These are phyloP conservation scores for Burhinus bistriatus DNA, from an alignment of 2,113 vertebrate genomes.

Conservation along the genomic window DNA sequence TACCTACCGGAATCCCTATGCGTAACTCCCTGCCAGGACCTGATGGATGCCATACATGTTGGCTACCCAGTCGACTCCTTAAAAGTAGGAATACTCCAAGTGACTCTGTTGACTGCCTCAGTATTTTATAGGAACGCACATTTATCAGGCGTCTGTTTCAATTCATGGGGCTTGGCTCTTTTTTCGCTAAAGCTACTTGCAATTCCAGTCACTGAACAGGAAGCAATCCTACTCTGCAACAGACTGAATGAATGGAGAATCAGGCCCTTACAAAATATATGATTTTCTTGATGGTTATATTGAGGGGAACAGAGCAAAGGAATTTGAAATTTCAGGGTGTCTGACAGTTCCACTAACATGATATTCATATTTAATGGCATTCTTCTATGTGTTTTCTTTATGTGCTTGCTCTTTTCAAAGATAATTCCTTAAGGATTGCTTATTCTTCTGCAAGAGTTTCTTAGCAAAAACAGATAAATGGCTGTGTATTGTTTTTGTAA, in stretches of 20 bases:
- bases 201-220: not conserved
- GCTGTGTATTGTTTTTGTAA: not conserved
- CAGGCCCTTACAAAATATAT: not conserved
- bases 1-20: not conserved
- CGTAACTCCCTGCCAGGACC: not conserved
- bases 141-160: not conserved
- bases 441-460: not conserved
- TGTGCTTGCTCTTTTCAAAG: not conserved
- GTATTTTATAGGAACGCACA: not conserved
- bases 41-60: not conserved
- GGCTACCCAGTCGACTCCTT: not conserved
- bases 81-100: not conserved
- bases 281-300: not conserved
- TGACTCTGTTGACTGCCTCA: not conserved
- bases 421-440: not conserved
- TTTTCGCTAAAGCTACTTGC: not conserved
- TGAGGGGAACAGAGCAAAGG: not conserved
- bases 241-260: not conserved
- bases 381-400: not conserved
- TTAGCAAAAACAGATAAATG: not conserved
- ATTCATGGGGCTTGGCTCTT: not conserved
- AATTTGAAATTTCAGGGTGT: not conserved
- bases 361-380: conserved; percentile 2
- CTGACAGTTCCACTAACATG: not conserved
- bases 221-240: not conserved